Conservation (phyloP, 2,113 vertebrate genomes). For the Pseudopodoces humilis region DNA sequence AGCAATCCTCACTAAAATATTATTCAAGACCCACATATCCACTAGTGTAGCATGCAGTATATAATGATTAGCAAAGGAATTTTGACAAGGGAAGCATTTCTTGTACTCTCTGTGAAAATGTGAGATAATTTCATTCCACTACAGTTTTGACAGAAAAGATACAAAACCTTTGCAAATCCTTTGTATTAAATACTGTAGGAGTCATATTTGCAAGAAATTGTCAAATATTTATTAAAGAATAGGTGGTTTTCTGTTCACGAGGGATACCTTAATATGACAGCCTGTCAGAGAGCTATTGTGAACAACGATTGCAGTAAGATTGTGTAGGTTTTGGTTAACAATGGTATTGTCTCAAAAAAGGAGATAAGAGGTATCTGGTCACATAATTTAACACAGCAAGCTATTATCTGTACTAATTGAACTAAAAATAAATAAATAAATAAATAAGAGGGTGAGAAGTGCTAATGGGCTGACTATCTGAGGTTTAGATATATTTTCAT, state of each 20-base stretch:
- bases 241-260: background rate
- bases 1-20: background rate
- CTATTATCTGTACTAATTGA: background rate
- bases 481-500: background rate
- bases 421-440: background rate
- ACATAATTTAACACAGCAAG: background rate
- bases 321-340: background rate
- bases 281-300: background rate
- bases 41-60: background rate
- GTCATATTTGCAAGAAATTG: background rate
- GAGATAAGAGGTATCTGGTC: background rate
- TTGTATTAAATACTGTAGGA: conserved; percentile 26
- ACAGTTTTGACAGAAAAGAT: conserved; percentile 43
- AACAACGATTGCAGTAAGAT: background rate
- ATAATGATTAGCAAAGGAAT: conserved; percentile 14
- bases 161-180: conserved; percentile 9
- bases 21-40: background rate
- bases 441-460: background rate
- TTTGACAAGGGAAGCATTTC: conserved; percentile 18
- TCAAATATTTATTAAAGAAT: conserved; percentile 36
- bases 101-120: background rate
- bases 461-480: background rate
- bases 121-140: conserved; percentile 24
- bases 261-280: background rate
- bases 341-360: background rate